A percentile compares a stretch with the other conserved stretches of the same genome.
Evolutionary conservation across 2,888 invertebrate species (phyloP).

Genomic region (Polydesmus complanatus): DNA sequence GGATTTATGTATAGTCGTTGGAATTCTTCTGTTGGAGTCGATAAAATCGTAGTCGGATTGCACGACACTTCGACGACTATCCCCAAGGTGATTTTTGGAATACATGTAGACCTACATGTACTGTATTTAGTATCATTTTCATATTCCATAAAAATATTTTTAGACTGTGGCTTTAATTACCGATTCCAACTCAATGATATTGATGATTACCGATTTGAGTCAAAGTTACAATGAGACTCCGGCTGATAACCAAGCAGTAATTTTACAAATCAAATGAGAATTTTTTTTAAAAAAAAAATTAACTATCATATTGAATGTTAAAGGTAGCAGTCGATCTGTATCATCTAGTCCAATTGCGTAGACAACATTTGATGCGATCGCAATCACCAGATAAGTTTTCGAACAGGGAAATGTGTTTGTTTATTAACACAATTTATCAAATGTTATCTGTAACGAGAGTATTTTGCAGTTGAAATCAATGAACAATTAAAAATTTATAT

Average conservation of each 20-base stretch:
- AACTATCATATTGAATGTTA: too few relatives aligned
- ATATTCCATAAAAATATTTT: too few relatives aligned
- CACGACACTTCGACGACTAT: not conserved
- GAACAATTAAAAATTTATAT: not conserved
- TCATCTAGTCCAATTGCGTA: not conserved
- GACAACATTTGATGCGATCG: too few relatives aligned
- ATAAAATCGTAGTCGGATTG: not conserved
- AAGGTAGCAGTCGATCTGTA: not conserved
- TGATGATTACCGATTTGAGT: not conserved
- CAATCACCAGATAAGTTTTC: too few relatives aligned
- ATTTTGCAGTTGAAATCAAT: not conserved
- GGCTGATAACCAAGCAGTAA: not conserved
- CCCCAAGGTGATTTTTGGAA: not conserved
- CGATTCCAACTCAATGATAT: not conserved
- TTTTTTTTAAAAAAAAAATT: too few relatives aligned
- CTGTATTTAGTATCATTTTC: too few relatives aligned
- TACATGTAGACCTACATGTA: too few relatives aligned
- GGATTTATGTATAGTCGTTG: not conserved
- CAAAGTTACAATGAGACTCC: not conserved
- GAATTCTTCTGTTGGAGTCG: not conserved
- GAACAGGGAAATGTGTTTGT: not conserved
- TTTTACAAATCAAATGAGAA: too few relatives aligned
- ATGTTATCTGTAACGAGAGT: not conserved
- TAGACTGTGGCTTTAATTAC: not conserved
- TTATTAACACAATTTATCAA: not conserved